These are phyloP conservation scores for Chelmon rostratus DNA, from an alignment of 2,797 vertebrate genomes.

Conservation along the genomic window DNA sequence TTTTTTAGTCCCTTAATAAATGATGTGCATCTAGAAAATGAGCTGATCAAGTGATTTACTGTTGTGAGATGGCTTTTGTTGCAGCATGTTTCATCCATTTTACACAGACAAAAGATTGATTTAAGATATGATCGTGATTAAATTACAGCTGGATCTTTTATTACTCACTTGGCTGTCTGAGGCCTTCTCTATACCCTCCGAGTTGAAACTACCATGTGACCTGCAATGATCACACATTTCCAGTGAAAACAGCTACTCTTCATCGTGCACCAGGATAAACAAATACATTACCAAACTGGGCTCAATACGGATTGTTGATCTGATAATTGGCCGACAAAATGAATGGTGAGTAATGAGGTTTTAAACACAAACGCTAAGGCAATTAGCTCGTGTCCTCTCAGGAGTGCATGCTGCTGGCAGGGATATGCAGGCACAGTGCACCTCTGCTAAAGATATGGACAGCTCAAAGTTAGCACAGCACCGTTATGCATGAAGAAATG, in stretches of 20 bases:
- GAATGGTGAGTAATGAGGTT: conserved; percentile 57
- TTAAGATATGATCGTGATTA: conserved; percentile 77
- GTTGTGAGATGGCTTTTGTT: conserved; percentile 74
- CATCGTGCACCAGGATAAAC: conserved; percentile 34
- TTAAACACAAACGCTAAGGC: conserved; percentile 48
- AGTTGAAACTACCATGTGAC: conserved; percentile 20
- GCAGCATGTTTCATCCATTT: conserved; percentile 73
- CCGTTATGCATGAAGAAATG: not conserved
- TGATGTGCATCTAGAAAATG: conserved; percentile 71
- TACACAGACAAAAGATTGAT: conserved; percentile 77
- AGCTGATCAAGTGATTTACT: conserved; percentile 78
- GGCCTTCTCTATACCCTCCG: conserved; percentile 15
- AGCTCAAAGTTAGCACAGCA: not conserved
- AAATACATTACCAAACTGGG: conserved; percentile 13
- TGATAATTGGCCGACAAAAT: conserved; percentile 51
- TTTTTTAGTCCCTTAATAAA: conserved; percentile 66
- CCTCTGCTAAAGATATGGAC: conserved; percentile 3
- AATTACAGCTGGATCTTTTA: conserved; percentile 76
- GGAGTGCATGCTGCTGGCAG: conserved; percentile 33
- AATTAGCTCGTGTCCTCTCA: conserved; percentile 39
- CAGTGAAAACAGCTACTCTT: not conserved
- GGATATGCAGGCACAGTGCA: conserved; percentile 14
- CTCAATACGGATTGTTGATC: conserved; percentile 43
- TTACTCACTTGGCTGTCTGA: conserved; percentile 62
- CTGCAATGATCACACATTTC: conserved; percentile 11